These are phyloP conservation scores for Edolisoma coerulescens DNA, from an alignment of 2,113 vertebrate genomes.

Conservation along the genomic window DNA sequence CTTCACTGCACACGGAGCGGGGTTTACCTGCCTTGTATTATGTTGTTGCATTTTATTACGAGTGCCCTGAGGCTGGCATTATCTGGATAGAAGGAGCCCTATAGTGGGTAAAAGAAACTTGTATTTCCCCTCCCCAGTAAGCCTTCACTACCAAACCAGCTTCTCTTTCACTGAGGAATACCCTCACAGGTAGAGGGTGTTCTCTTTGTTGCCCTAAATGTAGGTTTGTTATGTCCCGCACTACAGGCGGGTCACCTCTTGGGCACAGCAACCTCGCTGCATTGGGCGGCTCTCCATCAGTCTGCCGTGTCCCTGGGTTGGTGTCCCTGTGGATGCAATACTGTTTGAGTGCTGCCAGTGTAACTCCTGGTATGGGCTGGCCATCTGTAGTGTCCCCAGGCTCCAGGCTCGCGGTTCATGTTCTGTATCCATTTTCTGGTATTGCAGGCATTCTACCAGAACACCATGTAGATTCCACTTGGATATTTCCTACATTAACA, in stretches of 20 bases:
- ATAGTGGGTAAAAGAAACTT: background rate
- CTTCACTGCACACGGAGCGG: background rate
- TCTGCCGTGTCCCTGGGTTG: background rate
- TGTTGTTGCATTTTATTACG: background rate
- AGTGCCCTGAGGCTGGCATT: background rate
- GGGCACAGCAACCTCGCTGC: background rate
- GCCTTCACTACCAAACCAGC: background rate
- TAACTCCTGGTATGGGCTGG: background rate
- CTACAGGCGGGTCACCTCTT: fast-evolving
- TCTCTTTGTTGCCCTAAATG: background rate
- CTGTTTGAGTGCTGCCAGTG: background rate
- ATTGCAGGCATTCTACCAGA: background rate
- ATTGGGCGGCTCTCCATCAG: fast-evolving
- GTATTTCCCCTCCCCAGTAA: too few relatives aligned
- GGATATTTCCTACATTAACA: background rate
- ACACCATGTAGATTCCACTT: background rate
- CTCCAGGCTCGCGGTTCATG: background rate
- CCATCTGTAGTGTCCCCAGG: background rate
- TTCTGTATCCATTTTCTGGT: background rate
- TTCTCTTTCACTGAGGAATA: background rate
- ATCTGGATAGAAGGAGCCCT: background rate
- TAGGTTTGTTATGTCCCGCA: background rate
- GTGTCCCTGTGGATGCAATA: background rate
- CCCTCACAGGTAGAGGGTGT: background rate
- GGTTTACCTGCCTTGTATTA: too few relatives aligned